Evolutionary conservation across 2,888 invertebrate genomes (phyloP).

Genomic region (Meghimatium bilineatum): DNA sequence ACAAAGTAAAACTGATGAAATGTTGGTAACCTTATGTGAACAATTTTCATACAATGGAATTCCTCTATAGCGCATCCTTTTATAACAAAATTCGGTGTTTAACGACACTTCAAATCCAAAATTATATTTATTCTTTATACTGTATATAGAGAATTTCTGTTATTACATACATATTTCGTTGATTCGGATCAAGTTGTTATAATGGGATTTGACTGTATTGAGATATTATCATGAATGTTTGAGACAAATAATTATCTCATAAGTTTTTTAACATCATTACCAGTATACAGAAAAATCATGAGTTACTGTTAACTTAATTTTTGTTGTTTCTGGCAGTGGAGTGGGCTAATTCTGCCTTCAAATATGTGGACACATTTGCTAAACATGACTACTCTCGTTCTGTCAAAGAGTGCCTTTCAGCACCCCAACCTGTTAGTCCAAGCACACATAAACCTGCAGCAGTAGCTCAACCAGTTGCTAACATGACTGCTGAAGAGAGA

Average conservation of each 20-base stretch:
- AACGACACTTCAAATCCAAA: no score
- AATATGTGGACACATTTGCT: slow-evolving; percentile 68
- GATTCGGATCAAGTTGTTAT: no score
- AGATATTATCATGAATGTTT: background rate
- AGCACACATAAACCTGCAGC: slow-evolving; percentile 10
- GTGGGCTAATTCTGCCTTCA: slow-evolving; percentile 68
- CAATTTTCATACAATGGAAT: no score
- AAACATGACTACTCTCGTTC: slow-evolving; percentile 63
- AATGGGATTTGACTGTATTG: no score
- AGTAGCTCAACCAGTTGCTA: background rate
- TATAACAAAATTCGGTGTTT: no score
- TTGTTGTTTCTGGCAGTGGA: slow-evolving; percentile 57
- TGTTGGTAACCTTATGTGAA: no score
- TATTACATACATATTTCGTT: no score
- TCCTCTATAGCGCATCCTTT: no score
- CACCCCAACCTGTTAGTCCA: slow-evolving; percentile 52
- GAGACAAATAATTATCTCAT: background rate
- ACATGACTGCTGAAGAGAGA: slow-evolving; percentile 61
- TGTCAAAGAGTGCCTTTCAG: slow-evolving; percentile 61
- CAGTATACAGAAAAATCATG: background rate
- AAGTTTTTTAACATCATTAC: background rate
- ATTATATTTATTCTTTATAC: no score
- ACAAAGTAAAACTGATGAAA: no score
- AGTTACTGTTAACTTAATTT: background rate
- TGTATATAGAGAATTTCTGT: no score